Conservation (phyloP, 2,797 vertebrate species). For the Octomys mimax region DNA sequence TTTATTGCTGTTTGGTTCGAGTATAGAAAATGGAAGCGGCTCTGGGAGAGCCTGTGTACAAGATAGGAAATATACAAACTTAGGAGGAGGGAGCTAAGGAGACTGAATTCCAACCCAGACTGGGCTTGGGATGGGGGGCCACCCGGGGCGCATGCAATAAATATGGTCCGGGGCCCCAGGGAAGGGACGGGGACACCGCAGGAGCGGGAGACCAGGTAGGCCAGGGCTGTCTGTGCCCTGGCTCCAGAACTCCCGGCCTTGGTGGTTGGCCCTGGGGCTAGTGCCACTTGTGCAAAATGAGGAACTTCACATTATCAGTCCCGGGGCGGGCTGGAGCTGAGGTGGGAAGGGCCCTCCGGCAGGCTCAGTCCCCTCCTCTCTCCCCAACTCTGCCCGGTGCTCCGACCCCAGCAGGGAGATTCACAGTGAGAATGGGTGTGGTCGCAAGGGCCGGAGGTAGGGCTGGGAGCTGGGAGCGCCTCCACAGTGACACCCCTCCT, state of each 20-base stretch:
- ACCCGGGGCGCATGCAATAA: conserved; percentile 85
- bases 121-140: conserved; percentile 60
- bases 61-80: conserved; percentile 84
- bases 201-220: conserved; percentile 57
- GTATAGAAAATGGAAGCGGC: conserved; percentile 87
- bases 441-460: conserved; percentile 86
- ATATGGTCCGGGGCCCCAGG: conserved; percentile 83
- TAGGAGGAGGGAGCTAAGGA: conserved; percentile 69
- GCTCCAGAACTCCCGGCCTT: conserved; percentile 68
- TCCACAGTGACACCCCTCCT: conserved; percentile 75
- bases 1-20: conserved; percentile 87
- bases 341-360: conserved; percentile 78
- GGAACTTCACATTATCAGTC: conserved; percentile 87
- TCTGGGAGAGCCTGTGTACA: conserved; percentile 86
- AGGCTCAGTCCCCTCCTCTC: conserved; percentile 81
- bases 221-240: conserved; percentile 64
- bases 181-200: not conserved
- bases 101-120: conserved; percentile 64
- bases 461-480: conserved; percentile 77
- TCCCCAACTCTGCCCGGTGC: conserved; percentile 71
- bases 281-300: conserved; percentile 86
- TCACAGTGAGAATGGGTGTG: conserved; percentile 86
- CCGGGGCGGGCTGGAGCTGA: conserved; percentile 76
- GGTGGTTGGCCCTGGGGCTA: conserved; percentile 79
- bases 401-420: conserved; percentile 84